Percentiles rank a stretch among this genome's conserved stretches.
These are phyloP conservation scores for Poecilus cupreus DNA, from an alignment of 2,888 invertebrate genomes.

Conservation along the genomic window DNA sequence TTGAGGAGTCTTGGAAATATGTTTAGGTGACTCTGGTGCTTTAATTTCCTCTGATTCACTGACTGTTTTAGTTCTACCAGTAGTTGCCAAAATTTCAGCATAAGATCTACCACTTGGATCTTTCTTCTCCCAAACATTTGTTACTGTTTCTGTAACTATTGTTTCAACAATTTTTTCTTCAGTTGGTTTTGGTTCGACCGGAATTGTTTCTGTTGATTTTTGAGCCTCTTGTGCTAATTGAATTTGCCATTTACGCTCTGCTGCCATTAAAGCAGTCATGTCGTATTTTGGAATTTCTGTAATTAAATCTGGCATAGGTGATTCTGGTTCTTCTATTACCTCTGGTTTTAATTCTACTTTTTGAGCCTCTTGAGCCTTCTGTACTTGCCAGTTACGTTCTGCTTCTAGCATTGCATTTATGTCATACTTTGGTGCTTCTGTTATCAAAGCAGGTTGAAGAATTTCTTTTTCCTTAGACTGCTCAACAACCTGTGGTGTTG, in stretches of 20 bases:
- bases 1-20: constrained; percentile 42
- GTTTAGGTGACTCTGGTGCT: constrained; percentile 29
- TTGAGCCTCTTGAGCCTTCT: constrained; percentile 57
- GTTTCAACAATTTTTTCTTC: constrained; percentile 12
- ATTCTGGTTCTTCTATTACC: neutral
- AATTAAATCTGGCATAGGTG: neutral
- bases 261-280: constrained; percentile 60
- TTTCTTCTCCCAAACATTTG: constrained; percentile 46
- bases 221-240: constrained; percentile 40
- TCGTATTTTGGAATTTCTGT: constrained; percentile 11
- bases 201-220: constrained; percentile 3
- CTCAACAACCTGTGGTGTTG: too few species aligned
- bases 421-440: constrained; percentile 63
- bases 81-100: constrained; percentile 66
- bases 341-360: neutral
- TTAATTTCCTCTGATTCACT: constrained; percentile 14
- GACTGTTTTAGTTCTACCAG: neutral
- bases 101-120: constrained; percentile 64
- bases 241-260: constrained; percentile 63
- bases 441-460: constrained; percentile 51
- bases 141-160: neutral
- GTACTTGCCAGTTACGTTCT: constrained; percentile 65
- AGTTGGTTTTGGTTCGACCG: neutral
- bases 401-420: constrained; percentile 61
- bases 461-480: constrained; percentile 32